These are phyloP conservation scores for Anoplolepis gracilipes DNA, from an alignment of 1,140 invertebrate species.

Conservation along the genomic window DNA sequence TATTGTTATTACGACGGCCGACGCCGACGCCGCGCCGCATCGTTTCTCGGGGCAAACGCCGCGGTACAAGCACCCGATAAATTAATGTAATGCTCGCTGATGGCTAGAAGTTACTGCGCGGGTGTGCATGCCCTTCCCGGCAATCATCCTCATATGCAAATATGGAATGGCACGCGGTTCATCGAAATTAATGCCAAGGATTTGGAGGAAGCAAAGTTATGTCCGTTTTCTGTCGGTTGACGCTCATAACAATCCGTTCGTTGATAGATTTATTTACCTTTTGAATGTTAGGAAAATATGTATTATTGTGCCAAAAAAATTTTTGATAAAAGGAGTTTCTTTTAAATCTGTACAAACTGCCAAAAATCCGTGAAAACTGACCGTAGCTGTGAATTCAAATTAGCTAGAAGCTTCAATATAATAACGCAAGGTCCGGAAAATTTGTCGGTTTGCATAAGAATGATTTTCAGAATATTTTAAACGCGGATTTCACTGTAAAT, in stretches of 20 bases:
- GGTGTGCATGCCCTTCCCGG: slow-evolving; percentile 20
- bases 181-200: slow-evolving; percentile 39
- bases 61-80: slow-evolving; percentile 69
- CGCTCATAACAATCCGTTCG: not conserved
- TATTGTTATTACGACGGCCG: slow-evolving; percentile 74
- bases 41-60: not conserved
- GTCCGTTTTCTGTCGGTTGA: not conserved
- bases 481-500: too few species aligned
- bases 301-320: not conserved
- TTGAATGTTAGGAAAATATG: not conserved
- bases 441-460: not conserved
- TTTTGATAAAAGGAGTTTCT: not conserved
- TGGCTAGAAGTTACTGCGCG: slow-evolving; percentile 64
- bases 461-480: not conserved
- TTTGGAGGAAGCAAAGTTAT: not conserved
- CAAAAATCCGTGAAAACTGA: not conserved
- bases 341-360: not conserved
- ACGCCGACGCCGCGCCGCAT: slow-evolving; percentile 34
- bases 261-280: not conserved
- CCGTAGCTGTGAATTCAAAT: not conserved
- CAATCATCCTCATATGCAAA: slow-evolving; percentile 45
- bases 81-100: slow-evolving; percentile 70
- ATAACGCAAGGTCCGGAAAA: not conserved
- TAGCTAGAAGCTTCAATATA: not conserved
- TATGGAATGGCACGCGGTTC: slow-evolving; percentile 66